Evolutionary conservation across 2,797 vertebrate genomes (phyloP).

Genomic region (Chromobotia macracanthus): DNA sequence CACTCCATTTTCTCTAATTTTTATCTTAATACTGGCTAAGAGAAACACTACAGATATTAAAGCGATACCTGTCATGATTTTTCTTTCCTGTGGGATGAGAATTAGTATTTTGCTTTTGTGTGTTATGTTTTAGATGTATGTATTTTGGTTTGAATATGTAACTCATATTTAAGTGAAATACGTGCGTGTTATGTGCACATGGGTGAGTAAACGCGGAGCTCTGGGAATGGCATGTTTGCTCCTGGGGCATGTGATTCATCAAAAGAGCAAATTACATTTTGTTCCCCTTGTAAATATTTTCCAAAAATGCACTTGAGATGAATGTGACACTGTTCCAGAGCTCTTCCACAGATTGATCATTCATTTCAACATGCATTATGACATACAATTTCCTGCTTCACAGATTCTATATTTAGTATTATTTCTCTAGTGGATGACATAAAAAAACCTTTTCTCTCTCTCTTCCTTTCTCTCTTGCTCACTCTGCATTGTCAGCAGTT

Average conservation of each 20-base stretch:
- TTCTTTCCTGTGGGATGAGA: background rate
- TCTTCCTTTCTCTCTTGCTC: constrained; percentile 10
- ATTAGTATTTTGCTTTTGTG: background rate
- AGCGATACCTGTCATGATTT: background rate
- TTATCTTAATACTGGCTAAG: background rate
- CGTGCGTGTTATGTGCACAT: background rate
- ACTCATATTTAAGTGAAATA: constrained; percentile 6
- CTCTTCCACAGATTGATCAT: constrained; percentile 43
- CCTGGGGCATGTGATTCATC: constrained; percentile 19
- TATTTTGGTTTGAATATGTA: background rate
- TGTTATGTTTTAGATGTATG: background rate
- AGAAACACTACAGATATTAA: background rate
- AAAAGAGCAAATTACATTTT: constrained; percentile 45
- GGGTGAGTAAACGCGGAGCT: constrained; percentile 21
- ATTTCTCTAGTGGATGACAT: constrained; percentile 9
- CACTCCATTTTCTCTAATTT: background rate
- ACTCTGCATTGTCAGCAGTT: constrained; percentile 53
- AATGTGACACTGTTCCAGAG: constrained; percentile 36
- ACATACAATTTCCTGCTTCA: constrained; percentile 40
- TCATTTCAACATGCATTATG: constrained; percentile 51
- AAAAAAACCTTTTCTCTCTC: background rate
- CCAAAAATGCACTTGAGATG: constrained; percentile 51
- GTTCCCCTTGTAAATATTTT: constrained; percentile 44
- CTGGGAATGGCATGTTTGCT: constrained; percentile 40
- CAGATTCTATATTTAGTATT: constrained; percentile 8